phyloP scores from a whole-genome alignment of 2,113 vertebrate genomes.

The Orientallactaga bullata region DNA sequence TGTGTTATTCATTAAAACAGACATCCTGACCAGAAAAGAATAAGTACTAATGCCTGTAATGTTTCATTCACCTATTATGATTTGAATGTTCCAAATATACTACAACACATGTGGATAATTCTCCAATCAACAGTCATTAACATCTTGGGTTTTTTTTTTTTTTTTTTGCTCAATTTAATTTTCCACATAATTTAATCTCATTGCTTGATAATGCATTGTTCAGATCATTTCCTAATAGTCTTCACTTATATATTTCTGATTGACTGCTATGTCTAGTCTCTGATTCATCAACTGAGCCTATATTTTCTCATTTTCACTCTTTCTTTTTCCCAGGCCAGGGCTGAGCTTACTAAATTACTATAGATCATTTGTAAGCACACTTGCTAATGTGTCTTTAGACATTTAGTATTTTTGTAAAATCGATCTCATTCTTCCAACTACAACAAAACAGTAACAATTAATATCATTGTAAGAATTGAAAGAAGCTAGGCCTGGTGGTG shows the following conservation, averaged over 20 bases:
- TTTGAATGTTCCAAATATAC: background rate
- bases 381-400: background rate
- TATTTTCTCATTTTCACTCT: background rate
- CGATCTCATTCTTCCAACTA: background rate
- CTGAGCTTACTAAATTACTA: background rate
- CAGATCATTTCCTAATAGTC: background rate
- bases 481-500: too few species aligned
- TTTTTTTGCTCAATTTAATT: background rate
- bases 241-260: background rate
- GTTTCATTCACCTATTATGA: background rate
- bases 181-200: background rate
- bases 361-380: background rate
- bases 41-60: background rate
- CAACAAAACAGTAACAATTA: background rate
- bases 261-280: background rate
- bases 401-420: background rate
- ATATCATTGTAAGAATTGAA: too few species aligned
- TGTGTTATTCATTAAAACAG: background rate
- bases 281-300: background rate
- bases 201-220: background rate
- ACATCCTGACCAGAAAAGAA: background rate
- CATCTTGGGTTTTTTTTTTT: background rate
- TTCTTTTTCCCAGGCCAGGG: background rate
- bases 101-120: too few species aligned
- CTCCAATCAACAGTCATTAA: background rate